Base-by-base conservation (phyloP, 2,797 vertebrate genomes). In the Danio choprae region DNA sequence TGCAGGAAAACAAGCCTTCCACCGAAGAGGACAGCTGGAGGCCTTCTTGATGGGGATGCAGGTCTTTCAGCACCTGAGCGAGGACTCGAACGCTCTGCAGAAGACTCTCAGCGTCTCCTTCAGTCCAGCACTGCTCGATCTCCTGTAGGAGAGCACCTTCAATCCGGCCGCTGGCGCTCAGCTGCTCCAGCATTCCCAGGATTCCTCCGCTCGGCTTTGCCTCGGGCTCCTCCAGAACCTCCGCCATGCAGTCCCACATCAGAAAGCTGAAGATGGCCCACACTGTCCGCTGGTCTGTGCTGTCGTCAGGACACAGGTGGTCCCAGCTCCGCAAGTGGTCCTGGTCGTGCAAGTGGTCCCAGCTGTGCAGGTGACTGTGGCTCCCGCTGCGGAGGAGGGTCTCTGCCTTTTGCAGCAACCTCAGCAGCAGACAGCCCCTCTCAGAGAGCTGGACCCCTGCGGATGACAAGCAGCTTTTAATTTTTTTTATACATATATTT, bases 51-150 rank as follows among this genome's bases (percentile, higher is more conserved):
- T 56, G 78, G 3, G 87, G 83, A 72, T 86, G 81, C 6, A 89
- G 79, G 78, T 90, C 88, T 50, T 85, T 84, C 44, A 90, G 38
- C 12, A 90, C 81, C 67, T 89, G 88, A 6, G 87, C 85, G 51
- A 89, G 77, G 51, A 87, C 84, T 12, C 81, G 82, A 36, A 87
- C 15, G 0, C 84, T 85, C 80, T 88, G 87, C 48, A 82, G 60
- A 55, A 88, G 62, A 77, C 82, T 86, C 63, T 86, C 83, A 0
- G 71, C 68, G 8, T 84, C 80, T 38, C 81, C 79, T 18, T 88
- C 88, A 1, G 20, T 58, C 85, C 87, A 89, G 69, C 85, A 87
- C 36, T 88, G 84, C 48, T 87, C 78, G 79, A 89, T 48, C 75
- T 90, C 89, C 58, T 80, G 59, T 48, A 89, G 63, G 6, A 89